A percentile compares a stretch with the other conserved stretches of the same genome.
phyloP scores from a whole-genome alignment of 1,140 invertebrate species.

The Telenomus remus region DNA sequence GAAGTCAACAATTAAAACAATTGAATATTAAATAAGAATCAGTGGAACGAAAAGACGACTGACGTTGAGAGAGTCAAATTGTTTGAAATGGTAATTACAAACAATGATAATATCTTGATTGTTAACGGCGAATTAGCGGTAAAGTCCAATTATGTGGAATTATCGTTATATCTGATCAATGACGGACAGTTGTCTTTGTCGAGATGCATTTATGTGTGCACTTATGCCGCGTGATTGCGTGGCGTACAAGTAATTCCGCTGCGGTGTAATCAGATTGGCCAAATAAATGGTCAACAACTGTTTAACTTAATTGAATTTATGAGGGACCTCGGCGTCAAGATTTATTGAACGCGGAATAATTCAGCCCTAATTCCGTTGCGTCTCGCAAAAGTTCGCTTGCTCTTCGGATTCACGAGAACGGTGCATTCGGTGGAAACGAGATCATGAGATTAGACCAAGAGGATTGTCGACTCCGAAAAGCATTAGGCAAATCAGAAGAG shows the following conservation, averaged over 20 bases:
- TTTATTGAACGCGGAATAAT: slow-evolving; percentile 18
- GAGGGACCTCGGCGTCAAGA: slow-evolving; percentile 5
- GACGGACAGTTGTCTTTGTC: slow-evolving; percentile 64
- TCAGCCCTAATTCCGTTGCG: neutral
- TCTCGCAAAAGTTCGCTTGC: neutral
- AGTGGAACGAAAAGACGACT: neutral
- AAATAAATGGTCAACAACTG: slow-evolving; percentile 40
- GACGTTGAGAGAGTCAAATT: slow-evolving; percentile 42
- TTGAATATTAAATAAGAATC: too few relatives aligned
- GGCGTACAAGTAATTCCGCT: slow-evolving; percentile 23
- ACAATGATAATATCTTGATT: slow-evolving; percentile 69
- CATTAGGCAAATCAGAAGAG: slow-evolving; percentile 35
- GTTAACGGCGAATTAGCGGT: slow-evolving; percentile 68
- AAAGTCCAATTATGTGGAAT: slow-evolving; percentile 69
- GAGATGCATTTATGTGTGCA: slow-evolving; percentile 35
- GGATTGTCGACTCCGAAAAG: slow-evolving; percentile 30
- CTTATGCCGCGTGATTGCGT: slow-evolving; percentile 21
- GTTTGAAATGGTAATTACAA: slow-evolving; percentile 70
- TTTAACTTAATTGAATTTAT: slow-evolving; percentile 38
- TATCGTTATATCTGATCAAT: slow-evolving; percentile 70
- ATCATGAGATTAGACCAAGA: slow-evolving; percentile 31
- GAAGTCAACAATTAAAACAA: too few relatives aligned
- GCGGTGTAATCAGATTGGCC: slow-evolving; percentile 20
- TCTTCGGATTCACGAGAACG: neutral
- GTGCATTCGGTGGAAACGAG: slow-evolving; percentile 11